These are phyloP conservation scores for Mus minutoides DNA, from an alignment of 2,797 vertebrate genomes.

Conservation along the genomic window DNA sequence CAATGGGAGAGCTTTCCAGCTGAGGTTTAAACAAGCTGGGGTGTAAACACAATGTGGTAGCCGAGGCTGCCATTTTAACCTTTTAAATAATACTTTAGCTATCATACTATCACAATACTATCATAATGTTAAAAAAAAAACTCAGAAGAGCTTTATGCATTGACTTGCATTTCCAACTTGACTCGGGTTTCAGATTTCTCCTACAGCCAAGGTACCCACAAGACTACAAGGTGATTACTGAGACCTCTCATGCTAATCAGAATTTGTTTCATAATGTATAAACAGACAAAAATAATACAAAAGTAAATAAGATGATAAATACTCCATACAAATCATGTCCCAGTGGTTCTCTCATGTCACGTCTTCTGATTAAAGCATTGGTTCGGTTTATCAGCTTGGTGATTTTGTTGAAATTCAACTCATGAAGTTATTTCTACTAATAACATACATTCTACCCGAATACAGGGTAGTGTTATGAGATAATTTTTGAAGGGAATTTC, in stretches of 20 bases:
- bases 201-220: background rate
- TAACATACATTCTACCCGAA: background rate
- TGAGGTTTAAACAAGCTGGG: background rate
- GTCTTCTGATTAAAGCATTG: background rate
- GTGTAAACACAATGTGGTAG: background rate
- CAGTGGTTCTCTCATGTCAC: background rate
- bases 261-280: background rate
- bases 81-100: constrained; percentile 57
- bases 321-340: background rate
- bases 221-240: background rate
- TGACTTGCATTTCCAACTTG: background rate
- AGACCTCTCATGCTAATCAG: background rate
- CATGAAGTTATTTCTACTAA: background rate
- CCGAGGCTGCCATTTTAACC: constrained; percentile 19
- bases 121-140: constrained; percentile 23
- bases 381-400: background rate
- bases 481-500: constrained; percentile 57
- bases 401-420: constrained; percentile 30
- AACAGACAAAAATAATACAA: constrained; percentile 23
- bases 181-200: constrained; percentile 29
- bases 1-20: background rate
- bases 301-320: constrained; percentile 47
- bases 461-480: background rate
- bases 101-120: background rate
- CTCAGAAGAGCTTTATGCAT: background rate